A percentile compares a stretch with the other conserved stretches of the same genome.
Conservation (phyloP, 2,888 invertebrate species). For the Netelia fuscicornis region DNA sequence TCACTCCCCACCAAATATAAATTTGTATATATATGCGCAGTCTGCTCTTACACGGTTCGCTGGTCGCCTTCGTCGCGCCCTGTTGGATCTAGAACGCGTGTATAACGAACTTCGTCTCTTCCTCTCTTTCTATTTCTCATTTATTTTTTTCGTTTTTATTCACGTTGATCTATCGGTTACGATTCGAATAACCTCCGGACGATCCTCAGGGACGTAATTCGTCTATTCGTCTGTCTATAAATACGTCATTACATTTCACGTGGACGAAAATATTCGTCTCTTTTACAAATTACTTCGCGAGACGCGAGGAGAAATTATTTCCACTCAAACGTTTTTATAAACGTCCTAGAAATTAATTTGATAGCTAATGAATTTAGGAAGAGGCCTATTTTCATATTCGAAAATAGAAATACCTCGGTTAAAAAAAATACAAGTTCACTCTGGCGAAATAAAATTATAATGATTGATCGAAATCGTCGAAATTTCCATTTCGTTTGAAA, state of each 20-base stretch:
- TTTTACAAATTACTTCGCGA: slow-evolving; percentile 1
- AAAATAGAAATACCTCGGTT: too few species aligned
- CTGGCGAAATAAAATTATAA: too few species aligned
- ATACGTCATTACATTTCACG: slow-evolving; percentile 4
- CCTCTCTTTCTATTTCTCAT: slow-evolving; percentile 52
- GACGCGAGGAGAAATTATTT: neutral
- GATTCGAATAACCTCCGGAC: slow-evolving; percentile 11
- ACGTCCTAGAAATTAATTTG: too few species aligned
- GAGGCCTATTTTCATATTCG: too few species aligned
- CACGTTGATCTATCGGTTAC: slow-evolving; percentile 59
- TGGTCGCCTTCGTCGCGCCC: slow-evolving; percentile 43
- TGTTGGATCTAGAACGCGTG: slow-evolving; percentile 23
- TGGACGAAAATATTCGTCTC: neutral
- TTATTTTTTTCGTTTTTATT: slow-evolving; percentile 56
- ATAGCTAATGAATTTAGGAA: too few species aligned
- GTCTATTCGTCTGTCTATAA: slow-evolving; percentile 4
- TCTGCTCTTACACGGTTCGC: slow-evolving; percentile 58
- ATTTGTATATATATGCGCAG: neutral
- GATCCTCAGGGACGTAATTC: slow-evolving; percentile 1
- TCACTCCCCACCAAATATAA: neutral
- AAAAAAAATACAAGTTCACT: too few species aligned
- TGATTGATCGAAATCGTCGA: too few species aligned
- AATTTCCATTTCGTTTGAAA: too few species aligned
- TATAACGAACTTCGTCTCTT: neutral
- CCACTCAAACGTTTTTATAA: neutral